Conservation (phyloP, 2,797 vertebrate genomes). For the Micromesistius poutassou region DNA sequence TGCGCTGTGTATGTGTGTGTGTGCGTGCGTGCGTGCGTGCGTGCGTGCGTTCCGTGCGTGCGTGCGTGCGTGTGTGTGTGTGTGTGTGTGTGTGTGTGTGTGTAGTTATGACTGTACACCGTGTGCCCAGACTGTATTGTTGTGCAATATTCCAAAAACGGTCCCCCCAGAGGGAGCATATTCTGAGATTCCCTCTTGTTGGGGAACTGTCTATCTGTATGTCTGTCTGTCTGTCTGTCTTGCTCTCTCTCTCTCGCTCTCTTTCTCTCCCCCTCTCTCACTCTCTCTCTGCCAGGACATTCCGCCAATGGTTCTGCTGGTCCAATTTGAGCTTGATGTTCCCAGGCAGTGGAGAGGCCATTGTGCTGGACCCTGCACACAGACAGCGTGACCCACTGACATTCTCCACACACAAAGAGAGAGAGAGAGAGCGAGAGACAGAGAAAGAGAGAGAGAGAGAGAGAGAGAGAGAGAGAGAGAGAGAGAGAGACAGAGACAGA, state of each 20-base stretch:
- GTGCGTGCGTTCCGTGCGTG: background rate
- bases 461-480: no score
- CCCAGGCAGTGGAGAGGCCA: constrained; percentile 55
- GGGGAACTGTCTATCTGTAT: no score
- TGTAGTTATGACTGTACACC: background rate
- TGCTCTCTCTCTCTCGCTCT: background rate
- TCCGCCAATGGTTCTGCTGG: constrained; percentile 61
- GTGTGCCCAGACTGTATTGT: background rate
- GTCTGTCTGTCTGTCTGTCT: background rate
- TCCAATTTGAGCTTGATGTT: constrained; percentile 71
- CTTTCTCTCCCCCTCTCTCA: constrained; percentile 22
- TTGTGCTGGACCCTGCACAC: constrained; percentile 44
- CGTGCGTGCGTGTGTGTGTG: no score
- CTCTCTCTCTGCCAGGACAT: constrained; percentile 68
- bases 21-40: background rate
- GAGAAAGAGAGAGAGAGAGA: no score
- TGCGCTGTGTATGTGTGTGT: background rate
- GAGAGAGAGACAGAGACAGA: background rate
- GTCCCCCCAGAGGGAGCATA: no score
- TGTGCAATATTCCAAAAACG: constrained; percentile 20
- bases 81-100: no score
- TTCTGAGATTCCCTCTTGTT: no score
- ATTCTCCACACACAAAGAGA: no score
- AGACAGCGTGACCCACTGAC: constrained; percentile 9
- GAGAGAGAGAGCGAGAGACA: no score